Evolutionary conservation across 2,888 invertebrate genomes (phyloP).

Genomic region (Biston stratarius): DNA sequence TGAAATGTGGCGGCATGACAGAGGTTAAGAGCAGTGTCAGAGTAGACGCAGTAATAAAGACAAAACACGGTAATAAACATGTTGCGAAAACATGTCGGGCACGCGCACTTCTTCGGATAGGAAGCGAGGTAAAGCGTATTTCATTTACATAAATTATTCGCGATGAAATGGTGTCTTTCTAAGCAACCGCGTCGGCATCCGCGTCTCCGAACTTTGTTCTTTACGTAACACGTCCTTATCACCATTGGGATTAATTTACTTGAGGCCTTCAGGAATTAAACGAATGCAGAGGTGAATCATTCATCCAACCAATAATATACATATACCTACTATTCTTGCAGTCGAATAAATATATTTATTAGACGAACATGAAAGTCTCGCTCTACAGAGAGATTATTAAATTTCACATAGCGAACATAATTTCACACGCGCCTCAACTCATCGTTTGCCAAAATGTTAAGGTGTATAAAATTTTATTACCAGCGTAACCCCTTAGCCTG

Average conservation of each 20-base stretch:
- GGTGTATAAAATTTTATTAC: constrained; percentile 85
- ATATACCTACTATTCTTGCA: not conserved
- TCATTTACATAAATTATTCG: constrained; percentile 83
- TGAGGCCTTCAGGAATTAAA: constrained; percentile 62
- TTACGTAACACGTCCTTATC: constrained; percentile 71
- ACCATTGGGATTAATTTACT: constrained; percentile 72
- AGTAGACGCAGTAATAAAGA: constrained; percentile 75
- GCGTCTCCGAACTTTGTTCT: constrained; percentile 61
- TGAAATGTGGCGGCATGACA: constrained; percentile 61
- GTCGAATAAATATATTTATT: constrained; percentile 33
- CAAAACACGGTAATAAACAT: constrained; percentile 77
- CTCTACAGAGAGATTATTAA: constrained; percentile 70
- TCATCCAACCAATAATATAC: constrained; percentile 42
- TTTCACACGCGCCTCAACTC: constrained; percentile 82
- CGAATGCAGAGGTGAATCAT: constrained; percentile 47
- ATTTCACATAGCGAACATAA: constrained; percentile 69
- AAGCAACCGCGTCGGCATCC: constrained; percentile 49
- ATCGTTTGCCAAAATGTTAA: constrained; percentile 83
- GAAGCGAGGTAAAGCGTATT: constrained; percentile 80
- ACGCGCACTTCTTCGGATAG: constrained; percentile 67
- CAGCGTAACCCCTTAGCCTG: constrained; percentile 77
- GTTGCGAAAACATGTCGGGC: constrained; percentile 73
- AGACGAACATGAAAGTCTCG: constrained; percentile 52
- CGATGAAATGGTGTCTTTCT: constrained; percentile 68
- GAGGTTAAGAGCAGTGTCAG: constrained; percentile 65